phyloP scores from a whole-genome alignment of 2,113 vertebrate species.

The Diphyllodes magnificus region DNA sequence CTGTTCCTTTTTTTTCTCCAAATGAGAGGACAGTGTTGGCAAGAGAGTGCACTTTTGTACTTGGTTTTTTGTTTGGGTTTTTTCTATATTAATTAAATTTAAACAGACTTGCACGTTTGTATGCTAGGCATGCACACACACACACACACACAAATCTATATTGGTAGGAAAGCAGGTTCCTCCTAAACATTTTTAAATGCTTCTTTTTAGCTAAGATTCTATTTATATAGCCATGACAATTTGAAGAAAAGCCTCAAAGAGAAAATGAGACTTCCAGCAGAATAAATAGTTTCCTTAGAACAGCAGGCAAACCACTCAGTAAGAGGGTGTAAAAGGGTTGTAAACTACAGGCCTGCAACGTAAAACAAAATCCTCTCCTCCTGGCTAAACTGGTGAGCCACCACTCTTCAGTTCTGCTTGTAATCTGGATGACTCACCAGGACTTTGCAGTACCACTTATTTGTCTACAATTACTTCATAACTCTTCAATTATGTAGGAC shows the following conservation, averaged over 20 bases:
- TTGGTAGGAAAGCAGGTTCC: background rate
- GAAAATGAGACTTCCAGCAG: slow-evolving; percentile 25
- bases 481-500: background rate
- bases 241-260: slow-evolving; percentile 36
- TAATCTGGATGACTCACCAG: background rate
- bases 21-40: background rate
- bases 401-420: background rate
- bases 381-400: background rate
- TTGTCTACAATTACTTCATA: background rate
- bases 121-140: background rate
- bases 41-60: background rate
- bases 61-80: rapidly evolving
- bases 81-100: background rate
- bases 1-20: background rate
- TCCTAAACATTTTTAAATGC: background rate
- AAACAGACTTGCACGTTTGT: background rate
- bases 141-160: background rate
- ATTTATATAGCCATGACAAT: slow-evolving; percentile 35
- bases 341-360: background rate
- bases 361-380: background rate
- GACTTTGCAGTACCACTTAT: background rate
- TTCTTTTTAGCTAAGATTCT: slow-evolving; percentile 54
- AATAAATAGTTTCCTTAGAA: slow-evolving; percentile 25
- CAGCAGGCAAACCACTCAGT: background rate
- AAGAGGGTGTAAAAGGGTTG: background rate